Conservation (phyloP, 2,888 invertebrate genomes). For the Trichopria drosophilae region DNA sequence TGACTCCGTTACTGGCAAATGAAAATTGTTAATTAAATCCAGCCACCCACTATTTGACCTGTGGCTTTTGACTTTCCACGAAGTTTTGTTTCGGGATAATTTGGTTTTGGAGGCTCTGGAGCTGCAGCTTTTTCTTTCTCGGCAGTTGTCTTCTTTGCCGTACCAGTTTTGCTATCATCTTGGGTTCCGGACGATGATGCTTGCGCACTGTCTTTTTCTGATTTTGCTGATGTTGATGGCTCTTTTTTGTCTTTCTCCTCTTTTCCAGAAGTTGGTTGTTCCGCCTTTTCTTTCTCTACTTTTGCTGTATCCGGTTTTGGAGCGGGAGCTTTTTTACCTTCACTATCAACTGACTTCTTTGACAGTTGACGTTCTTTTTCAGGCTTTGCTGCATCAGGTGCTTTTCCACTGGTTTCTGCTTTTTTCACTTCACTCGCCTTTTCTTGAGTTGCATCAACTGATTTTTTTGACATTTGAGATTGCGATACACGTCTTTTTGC, state of each 20-base stretch:
- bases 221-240: neutral
- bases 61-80: constrained; percentile 73
- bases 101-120: constrained; percentile 44
- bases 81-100: constrained; percentile 55
- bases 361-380: too few relatives aligned
- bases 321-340: constrained; percentile 8
- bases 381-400: constrained; percentile 15
- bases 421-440: constrained; percentile 27
- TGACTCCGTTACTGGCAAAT: neutral
- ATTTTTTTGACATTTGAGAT: constrained; percentile 57
- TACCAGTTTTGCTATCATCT: neutral
- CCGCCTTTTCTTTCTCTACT: constrained; percentile 14
- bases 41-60: constrained; percentile 73
- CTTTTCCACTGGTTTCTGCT: constrained; percentile 10
- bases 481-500: constrained; percentile 48
- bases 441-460: constrained; percentile 31
- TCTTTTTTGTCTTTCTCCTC: constrained; percentile 39
- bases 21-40: constrained; percentile 62
- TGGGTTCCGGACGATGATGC: too few relatives aligned
- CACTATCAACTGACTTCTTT: constrained; percentile 27
- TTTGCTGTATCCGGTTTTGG: constrained; percentile 23
- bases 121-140: constrained; percentile 33
- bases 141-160: neutral
- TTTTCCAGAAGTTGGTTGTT: constrained; percentile 31
- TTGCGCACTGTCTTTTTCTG: too few relatives aligned